Evolutionary conservation across 2,888 invertebrate genomes (phyloP).

Genomic region (Rhamphomyia laevipes): DNA sequence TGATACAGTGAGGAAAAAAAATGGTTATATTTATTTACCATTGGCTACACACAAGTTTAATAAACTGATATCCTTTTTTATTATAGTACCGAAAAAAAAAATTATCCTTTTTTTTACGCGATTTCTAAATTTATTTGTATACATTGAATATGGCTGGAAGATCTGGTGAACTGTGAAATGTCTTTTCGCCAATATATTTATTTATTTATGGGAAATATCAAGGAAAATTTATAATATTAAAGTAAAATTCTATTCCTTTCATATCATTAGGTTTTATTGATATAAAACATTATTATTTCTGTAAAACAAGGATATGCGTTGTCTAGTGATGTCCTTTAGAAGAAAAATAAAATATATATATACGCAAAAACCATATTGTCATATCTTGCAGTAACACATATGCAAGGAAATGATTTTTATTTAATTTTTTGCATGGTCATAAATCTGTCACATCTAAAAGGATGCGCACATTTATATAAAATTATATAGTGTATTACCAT

Average conservation of each 20-base stretch:
- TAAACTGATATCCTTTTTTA: slow-evolving; percentile 23
- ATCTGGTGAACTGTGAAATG: neutral
- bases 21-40: neutral
- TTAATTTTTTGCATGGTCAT: no score
- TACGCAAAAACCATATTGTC: no score
- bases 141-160: no score
- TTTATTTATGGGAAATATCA: neutral
- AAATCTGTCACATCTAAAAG: no score
- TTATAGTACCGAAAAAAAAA: slow-evolving; percentile 9
- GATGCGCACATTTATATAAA: no score
- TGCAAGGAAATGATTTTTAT: no score
- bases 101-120: slow-evolving; percentile 17
- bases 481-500: no score
- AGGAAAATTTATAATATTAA: neutral
- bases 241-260: neutral
- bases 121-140: neutral
- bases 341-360: no score
- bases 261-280: slow-evolving; percentile 1
- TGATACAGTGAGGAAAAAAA: neutral
- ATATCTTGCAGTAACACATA: no score
- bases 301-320: neutral
- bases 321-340: no score
- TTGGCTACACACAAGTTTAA: slow-evolving; percentile 1
- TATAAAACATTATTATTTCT: neutral
- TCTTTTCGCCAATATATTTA: neutral